Evolutionary conservation across 1,140 invertebrate species (phyloP).

Genomic region (Brachystomella parvula): DNA sequence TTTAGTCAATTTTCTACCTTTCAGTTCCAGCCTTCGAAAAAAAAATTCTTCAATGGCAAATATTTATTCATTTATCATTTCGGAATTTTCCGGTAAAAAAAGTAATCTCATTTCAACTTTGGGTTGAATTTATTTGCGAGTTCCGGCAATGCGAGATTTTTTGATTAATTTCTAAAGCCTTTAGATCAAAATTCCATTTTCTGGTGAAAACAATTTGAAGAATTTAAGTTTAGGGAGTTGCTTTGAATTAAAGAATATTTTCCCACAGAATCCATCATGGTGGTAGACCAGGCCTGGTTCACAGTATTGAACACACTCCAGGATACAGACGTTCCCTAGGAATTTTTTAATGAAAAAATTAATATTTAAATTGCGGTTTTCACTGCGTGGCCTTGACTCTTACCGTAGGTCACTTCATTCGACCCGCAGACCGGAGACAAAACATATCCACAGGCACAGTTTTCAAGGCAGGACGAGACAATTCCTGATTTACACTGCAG

Average conservation of each 20-base stretch:
- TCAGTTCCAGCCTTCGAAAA: too few species aligned
- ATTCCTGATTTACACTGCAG: too few species aligned
- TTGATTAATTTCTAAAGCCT: too few species aligned
- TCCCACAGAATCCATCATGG: slow-evolving; percentile 7
- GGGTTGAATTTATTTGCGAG: too few species aligned
- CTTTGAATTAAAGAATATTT: background rate
- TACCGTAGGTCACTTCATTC: slow-evolving; percentile 7
- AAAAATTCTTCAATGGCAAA: too few species aligned
- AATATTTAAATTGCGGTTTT: background rate
- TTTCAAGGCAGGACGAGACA: background rate
- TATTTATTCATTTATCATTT: too few species aligned
- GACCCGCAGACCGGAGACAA: slow-evolving; percentile 7
- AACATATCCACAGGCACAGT: slow-evolving; percentile 1
- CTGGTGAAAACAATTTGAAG: background rate
- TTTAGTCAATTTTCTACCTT: too few species aligned
- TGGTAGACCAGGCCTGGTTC: background rate
- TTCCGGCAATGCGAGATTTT: too few species aligned
- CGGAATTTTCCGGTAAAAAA: too few species aligned
- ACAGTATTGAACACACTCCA: background rate
- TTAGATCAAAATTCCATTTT: background rate
- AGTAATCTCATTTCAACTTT: too few species aligned
- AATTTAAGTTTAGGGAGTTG: background rate
- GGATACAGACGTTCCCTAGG: slow-evolving; percentile 1
- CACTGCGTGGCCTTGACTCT: background rate
- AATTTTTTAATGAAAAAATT: background rate